Evolutionary conservation across 92 coral and sea anemone species (phyloP), one percentile per base, ranked within the genome.

Genomic region (Pocillopora grandis): DNA sequence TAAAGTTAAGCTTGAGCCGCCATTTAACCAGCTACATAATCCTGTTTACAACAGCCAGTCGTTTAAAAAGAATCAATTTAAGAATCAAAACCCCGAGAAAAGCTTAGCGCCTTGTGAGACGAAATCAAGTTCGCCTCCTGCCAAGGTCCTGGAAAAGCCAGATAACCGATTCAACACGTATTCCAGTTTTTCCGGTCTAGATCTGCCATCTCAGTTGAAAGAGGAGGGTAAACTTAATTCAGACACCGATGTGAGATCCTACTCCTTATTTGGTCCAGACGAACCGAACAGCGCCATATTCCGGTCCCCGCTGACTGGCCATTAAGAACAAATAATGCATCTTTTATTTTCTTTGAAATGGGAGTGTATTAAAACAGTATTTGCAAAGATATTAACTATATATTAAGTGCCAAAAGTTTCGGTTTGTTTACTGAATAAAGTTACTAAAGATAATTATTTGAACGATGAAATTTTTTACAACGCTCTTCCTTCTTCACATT

Each of bases 261-360:
- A 96, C 83, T 94, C 99, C 70, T 84, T 96, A 31, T 96, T 96
- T 85, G 99, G 99, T 68, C 93, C 95, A 18, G 99, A 96, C 37
- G 95, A 96, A 68, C 92, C 98, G n/a, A 95, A 96, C 59, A 94
- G 98, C 71, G 89, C 95, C 52, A 87, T 96, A 17, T 96, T 96
- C 80, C 86, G 93, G 70, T 90, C 94, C 0, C 94, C 95, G 13
- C 86, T 94, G 82, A 93, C 99, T 12, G 95, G 92, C 36, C 93
- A 86, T 64, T 94, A 80, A 91, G 79, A 23, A 35, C 19, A 16
- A 52, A 48, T 10, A 3, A 42, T 3, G 49, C 49, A 42, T 3
- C 49, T 42, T 10, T n/a, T n/a, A 60, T 31, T 84, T 76, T 70
- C 65, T 65, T 83, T 69, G 75, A 37, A 75, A 65, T 76, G 83